Base-by-base conservation (phyloP, 2,888 invertebrate species). In the Trimorus sp. region DNA sequence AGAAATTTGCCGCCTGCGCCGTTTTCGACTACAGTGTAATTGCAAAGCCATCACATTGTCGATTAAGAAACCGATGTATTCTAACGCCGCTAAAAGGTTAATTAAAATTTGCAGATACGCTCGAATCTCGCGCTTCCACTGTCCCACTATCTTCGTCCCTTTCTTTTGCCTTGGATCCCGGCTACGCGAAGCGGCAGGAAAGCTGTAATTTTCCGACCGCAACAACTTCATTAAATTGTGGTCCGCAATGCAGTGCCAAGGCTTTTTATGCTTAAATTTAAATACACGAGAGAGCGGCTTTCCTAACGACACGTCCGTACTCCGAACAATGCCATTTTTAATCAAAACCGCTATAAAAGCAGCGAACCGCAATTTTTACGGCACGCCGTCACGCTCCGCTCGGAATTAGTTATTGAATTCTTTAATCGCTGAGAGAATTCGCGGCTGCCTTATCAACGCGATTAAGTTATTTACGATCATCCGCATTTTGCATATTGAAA, bases 141-240 rank as follows among this genome's bases (percentile, higher is more conserved):
- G 26, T 26, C 26, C 26, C 26, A 26, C 26, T 26, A 26, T 26
- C n/a, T 26, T 26, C 26, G 26, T 26, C 26, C 26, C 26, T 26
- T 26, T 26, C 26, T 26, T 26, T 26, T 26, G 1, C 26, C 26
- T 26, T 26, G 26, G 26, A 45, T 58, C 63, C n/a, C 37, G 15
- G 38, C 11, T 54, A 37, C 15, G 37, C 62, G 48, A 8, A 59
- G 53, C 73, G 48, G 49, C 73, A 40, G 14, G 54, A 73, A 79
- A 73, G 60, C 56, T 69, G 76, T 68, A 80, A 76, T 80, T 76
- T 80, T 76, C 76, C 76, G 36, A 76, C 81, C 76, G 80, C 76
- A 71, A 76, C 80, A 81, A 76, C 71, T 81, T 76, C 76, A 75
- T 81, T 81, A 81, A 76, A 73, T 68, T 73, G 71, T 60, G 65